Conservation (phyloP, 2,113 vertebrate genomes). For the Otocyon megalotis region DNA sequence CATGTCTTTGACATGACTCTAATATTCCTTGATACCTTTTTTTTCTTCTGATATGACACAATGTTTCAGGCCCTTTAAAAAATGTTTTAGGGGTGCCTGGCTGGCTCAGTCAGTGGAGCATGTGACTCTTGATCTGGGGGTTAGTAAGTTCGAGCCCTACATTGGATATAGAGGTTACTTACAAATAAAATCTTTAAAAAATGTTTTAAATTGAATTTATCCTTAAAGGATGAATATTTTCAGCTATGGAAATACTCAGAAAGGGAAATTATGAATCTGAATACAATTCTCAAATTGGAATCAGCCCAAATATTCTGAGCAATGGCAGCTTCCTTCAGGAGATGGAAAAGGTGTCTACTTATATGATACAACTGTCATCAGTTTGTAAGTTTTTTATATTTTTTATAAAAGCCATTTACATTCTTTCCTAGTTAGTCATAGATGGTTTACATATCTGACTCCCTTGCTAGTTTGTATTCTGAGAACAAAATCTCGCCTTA, state of each 20-base stretch:
- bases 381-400: not conserved
- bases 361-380: not conserved
- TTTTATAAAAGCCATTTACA: conserved; percentile 11
- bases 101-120: not conserved
- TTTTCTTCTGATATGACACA: not conserved
- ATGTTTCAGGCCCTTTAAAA: not conserved
- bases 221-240: not conserved
- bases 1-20: not conserved
- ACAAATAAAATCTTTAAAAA: not conserved
- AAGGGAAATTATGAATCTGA: not conserved
- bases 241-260: not conserved
- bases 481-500: not conserved
- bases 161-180: not conserved
- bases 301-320: not conserved
- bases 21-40: not conserved
- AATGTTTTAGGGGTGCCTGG: not conserved
- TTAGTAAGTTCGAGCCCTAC: not conserved
- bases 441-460: not conserved
- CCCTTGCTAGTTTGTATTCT: not conserved
- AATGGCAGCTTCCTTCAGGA: not conserved
- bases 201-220: not conserved
- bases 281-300: not conserved
- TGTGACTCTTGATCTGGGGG: not conserved
- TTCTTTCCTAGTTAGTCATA: not conserved
- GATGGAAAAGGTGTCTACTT: not conserved